These are phyloP conservation scores for Pollimyrus isidori DNA, from an alignment of 2,113 vertebrate species.

Conservation along the genomic window DNA sequence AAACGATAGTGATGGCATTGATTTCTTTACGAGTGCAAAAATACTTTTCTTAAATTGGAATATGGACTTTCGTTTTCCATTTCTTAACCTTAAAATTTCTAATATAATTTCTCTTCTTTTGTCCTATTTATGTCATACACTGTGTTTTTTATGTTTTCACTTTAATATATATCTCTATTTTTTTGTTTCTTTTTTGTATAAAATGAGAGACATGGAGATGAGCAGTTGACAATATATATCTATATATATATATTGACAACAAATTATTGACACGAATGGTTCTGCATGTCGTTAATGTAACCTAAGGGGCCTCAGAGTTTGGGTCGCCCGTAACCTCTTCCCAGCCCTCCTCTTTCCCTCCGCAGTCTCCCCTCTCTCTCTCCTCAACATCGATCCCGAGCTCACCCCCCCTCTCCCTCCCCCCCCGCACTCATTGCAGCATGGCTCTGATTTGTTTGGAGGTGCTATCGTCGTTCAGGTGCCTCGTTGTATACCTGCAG, in stretches of 20 bases:
- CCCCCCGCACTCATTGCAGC: constrained; percentile 68
- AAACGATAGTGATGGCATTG: constrained; percentile 32
- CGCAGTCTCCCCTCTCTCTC: constrained; percentile 19
- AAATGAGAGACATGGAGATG: constrained; percentile 71
- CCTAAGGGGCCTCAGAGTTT: constrained; percentile 44
- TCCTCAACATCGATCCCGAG: constrained; percentile 1
- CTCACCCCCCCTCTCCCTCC: constrained; percentile 20
- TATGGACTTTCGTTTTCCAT: constrained; percentile 39
- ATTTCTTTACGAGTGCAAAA: constrained; percentile 62
- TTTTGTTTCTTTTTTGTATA: constrained; percentile 61
- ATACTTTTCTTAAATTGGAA: constrained; percentile 58
- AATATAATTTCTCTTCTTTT: constrained; percentile 47
- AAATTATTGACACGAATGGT: constrained; percentile 49
- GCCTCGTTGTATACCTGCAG: constrained; percentile 79
- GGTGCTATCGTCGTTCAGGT: constrained; percentile 87
- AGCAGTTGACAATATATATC: constrained; percentile 64
- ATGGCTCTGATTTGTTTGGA: constrained; percentile 89
- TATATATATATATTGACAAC: constrained; percentile 49
- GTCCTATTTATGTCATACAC: constrained; percentile 45
- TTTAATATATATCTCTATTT: constrained; percentile 67
- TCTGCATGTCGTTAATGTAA: constrained; percentile 58
- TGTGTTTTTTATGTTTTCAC: constrained; percentile 38
- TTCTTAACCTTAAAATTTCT: constrained; percentile 48
- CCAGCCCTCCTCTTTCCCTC: constrained; percentile 34
- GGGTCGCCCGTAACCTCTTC: constrained; percentile 31